phyloP scores from a whole-genome alignment of 2,888 invertebrate genomes.

The Nemoura dubitans region DNA sequence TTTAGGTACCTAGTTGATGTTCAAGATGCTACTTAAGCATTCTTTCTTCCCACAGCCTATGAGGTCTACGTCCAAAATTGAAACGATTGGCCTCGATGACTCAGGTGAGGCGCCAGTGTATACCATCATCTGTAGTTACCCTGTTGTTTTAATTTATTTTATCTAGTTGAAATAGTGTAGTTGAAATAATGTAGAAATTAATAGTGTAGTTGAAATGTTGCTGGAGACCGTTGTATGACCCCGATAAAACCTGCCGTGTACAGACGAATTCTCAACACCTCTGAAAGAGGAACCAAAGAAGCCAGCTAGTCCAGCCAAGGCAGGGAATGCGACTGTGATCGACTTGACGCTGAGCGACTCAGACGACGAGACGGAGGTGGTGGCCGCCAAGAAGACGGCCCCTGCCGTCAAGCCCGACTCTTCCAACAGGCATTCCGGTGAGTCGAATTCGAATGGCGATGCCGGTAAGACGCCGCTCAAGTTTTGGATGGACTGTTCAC shows the following conservation, averaged over 20 bases:
- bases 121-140: too few relatives aligned
- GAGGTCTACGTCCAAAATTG: constrained; percentile 37
- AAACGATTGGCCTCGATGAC: constrained; percentile 31
- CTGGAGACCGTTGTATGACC: too few relatives aligned
- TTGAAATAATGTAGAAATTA: too few relatives aligned
- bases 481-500: too few relatives aligned
- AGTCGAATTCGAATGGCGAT: constrained; percentile 53
- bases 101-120: constrained; percentile 30
- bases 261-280: background rate
- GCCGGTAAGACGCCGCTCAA: too few relatives aligned
- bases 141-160: too few relatives aligned
- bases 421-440: constrained; percentile 61
- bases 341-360: constrained; percentile 80
- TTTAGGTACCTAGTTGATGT: too few relatives aligned
- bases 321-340: constrained; percentile 65
- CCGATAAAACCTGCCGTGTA: too few relatives aligned
- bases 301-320: constrained; percentile 59
- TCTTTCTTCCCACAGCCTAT: constrained; percentile 3
- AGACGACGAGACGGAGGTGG: constrained; percentile 71
- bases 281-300: constrained; percentile 43
- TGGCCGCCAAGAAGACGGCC: constrained; percentile 65
- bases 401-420: constrained; percentile 40
- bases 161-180: too few relatives aligned
- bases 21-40: constrained; percentile 14
- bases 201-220: too few relatives aligned